Evolutionary conservation across 2,888 invertebrate genomes (phyloP).

Genomic region (Odontocolon sp.): DNA sequence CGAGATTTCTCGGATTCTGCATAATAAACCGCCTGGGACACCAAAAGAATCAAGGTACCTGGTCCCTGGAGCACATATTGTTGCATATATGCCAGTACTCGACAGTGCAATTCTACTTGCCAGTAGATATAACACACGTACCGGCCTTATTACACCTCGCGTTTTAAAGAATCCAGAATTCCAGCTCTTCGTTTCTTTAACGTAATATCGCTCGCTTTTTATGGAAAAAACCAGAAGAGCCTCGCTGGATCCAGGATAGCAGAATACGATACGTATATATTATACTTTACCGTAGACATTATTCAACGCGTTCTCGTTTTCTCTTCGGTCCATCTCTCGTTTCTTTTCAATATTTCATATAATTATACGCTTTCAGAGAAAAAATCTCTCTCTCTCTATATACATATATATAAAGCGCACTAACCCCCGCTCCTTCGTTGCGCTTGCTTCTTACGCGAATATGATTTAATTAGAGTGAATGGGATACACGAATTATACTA

Average conservation of each 20-base stretch:
- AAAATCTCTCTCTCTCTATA: neutral
- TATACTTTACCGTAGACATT: slow-evolving; percentile 45
- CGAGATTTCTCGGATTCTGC: slow-evolving; percentile 48
- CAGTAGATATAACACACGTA: slow-evolving; percentile 14
- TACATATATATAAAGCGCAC: neutral
- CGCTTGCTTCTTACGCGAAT: slow-evolving; percentile 29
- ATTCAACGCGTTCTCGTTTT: slow-evolving; percentile 56
- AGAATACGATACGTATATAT: slow-evolving; percentile 45
- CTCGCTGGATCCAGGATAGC: slow-evolving; percentile 30
- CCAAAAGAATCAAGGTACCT: slow-evolving; percentile 32
- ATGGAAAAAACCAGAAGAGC: slow-evolving; percentile 25
- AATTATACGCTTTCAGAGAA: slow-evolving; percentile 45
- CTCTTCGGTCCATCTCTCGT: slow-evolving; percentile 29
- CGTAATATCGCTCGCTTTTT: slow-evolving; percentile 35
- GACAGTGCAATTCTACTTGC: neutral
- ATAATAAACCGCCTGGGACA: slow-evolving; percentile 41
- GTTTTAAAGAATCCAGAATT: slow-evolving; percentile 52
- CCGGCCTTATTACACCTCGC: slow-evolving; percentile 55
- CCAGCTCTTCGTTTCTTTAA: slow-evolving; percentile 28
- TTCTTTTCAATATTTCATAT: slow-evolving; percentile 59
- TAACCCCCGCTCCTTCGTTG: slow-evolving; percentile 16
- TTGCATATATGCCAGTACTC: slow-evolving; percentile 11
- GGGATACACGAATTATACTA: slow-evolving; percentile 23
- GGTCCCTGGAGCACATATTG: slow-evolving; percentile 10
- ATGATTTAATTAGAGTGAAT: slow-evolving; percentile 56